Percentiles rank a stretch among this genome's conserved stretches.
Evolutionary conservation across 92 coral and sea anemone genomes (phyloP).

Genomic region (Galaxea fascicularis): DNA sequence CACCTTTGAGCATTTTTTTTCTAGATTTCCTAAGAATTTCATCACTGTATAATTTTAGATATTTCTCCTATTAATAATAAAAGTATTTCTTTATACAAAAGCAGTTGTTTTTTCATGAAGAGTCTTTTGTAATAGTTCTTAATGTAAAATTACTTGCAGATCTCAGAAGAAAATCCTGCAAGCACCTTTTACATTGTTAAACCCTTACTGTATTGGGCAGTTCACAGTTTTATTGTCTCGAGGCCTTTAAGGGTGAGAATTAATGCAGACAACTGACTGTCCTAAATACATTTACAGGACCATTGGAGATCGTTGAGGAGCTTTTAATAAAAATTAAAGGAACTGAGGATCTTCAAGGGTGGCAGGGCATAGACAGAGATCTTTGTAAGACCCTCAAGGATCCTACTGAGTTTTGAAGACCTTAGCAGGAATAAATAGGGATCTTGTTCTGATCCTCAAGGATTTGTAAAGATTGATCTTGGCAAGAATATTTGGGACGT

Average conservation of each 20-base stretch:
- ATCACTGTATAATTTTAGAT: background rate
- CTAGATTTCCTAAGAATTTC: background rate
- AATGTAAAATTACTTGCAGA: background rate
- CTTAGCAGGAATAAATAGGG: too few relatives aligned
- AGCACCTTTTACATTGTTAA: background rate
- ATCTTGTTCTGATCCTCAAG: too few relatives aligned
- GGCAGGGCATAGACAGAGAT: too few relatives aligned
- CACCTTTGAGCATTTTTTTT: background rate
- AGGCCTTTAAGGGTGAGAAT: background rate
- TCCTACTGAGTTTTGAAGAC: too few relatives aligned
- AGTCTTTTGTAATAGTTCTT: background rate
- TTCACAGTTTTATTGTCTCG: background rate
- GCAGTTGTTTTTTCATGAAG: background rate
- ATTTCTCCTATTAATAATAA: background rate
- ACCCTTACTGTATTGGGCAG: background rate
- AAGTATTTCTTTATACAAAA: background rate
- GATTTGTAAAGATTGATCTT: too few relatives aligned
- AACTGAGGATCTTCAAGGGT: too few relatives aligned
- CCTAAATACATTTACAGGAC: background rate
- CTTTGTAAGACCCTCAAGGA: too few relatives aligned
- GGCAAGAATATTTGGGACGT: too few relatives aligned
- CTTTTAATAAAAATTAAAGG: too few relatives aligned
- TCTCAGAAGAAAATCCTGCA: background rate
- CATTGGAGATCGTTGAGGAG: too few relatives aligned
- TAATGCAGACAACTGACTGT: background rate